Evolutionary conservation across 2,888 invertebrate species (phyloP).

Genomic region (Thereva unica): DNA sequence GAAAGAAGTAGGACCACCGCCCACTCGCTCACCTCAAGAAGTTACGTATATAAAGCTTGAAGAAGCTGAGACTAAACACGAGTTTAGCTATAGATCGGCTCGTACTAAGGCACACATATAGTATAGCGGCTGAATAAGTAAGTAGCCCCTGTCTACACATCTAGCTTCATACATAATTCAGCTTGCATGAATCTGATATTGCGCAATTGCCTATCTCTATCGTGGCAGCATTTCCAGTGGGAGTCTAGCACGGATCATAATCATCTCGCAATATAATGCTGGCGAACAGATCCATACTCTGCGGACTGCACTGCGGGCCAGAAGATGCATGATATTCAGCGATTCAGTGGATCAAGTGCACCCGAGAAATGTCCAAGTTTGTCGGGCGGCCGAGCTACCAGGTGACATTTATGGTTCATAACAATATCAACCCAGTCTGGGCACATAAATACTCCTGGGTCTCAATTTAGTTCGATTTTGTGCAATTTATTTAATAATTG

Average conservation of each 20-base stretch:
- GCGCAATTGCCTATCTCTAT: conserved; percentile 23
- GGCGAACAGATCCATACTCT: conserved; percentile 18
- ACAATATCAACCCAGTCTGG: conserved; percentile 22
- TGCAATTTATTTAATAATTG: conserved; percentile 41
- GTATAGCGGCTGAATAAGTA: conserved; percentile 9
- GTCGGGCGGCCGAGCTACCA: conserved; percentile 1
- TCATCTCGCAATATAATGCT: conserved; percentile 14
- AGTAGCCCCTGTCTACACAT: conserved; percentile 28
- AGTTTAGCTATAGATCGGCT: too few relatives aligned
- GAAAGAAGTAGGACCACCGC: conserved; percentile 20
- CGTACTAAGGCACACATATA: too few relatives aligned
- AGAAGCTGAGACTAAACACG: too few relatives aligned
- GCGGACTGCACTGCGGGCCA: neutral
- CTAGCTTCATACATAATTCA: conserved; percentile 30
- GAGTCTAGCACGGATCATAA: conserved; percentile 21
- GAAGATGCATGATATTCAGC: conserved; percentile 15
- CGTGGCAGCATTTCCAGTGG: conserved; percentile 29
- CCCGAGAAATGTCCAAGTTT: conserved; percentile 17
- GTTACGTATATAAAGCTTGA: too few relatives aligned
- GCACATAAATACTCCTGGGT: conserved; percentile 36
- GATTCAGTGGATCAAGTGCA: conserved; percentile 29
- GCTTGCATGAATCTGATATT: conserved; percentile 27
- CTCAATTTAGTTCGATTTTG: conserved; percentile 41
- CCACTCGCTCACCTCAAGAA: neutral
- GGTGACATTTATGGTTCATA: conserved; percentile 36